Conservation (phyloP, 1,140 invertebrate species). For the Apis mellifera region Amel_HAv3.1 CM009931.2:16922501-16923000, state of each 20-base stretch:
- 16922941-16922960: slow-evolving; percentile 1
- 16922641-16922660: slow-evolving; percentile 26
- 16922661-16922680: slow-evolving; percentile 27
- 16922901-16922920: slow-evolving; percentile 7
- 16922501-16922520: no score
- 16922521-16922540: no score
- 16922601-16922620: not conserved
- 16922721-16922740: slow-evolving; percentile 43
- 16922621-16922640: not conserved
- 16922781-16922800: slow-evolving; percentile 33
- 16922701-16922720: slow-evolving; percentile 37
- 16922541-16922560: no score
- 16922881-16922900: slow-evolving; percentile 6
- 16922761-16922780: slow-evolving; percentile 38
- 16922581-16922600: not conserved
- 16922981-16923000: not conserved
- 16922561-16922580: not conserved
- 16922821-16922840: slow-evolving; percentile 19
- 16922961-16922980: not conserved
- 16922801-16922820: slow-evolving; percentile 33
- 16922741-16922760: slow-evolving; percentile 34
- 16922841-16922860: slow-evolving; percentile 31
- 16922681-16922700: slow-evolving; percentile 49
- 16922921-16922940: slow-evolving; percentile 34
- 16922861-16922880: slow-evolving; percentile 21